A percentile compares a stretch with the other conserved stretches of the same genome.
phyloP scores from a whole-genome alignment of 2,113 vertebrate genomes.

The Laticauda laticaudata region DNA sequence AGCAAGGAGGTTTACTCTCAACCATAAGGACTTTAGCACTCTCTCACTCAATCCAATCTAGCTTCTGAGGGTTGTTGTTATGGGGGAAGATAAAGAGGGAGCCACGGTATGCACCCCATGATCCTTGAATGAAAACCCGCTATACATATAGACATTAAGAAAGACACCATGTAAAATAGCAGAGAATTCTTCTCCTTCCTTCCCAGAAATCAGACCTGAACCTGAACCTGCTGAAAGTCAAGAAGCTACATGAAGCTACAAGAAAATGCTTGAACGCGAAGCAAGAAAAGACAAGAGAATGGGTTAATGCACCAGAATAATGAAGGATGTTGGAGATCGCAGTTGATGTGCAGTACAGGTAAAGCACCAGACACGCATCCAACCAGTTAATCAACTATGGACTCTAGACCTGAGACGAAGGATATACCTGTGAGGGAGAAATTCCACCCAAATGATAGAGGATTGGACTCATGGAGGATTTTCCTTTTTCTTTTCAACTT shows the following conservation, averaged over 20 bases:
- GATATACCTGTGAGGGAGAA: not conserved
- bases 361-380: not conserved
- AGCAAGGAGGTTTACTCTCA: not conserved
- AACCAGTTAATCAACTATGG: not conserved
- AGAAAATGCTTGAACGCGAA: conserved; percentile 67
- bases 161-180: not conserved
- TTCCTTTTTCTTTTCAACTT: not conserved
- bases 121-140: not conserved
- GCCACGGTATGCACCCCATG: not conserved
- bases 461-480: not conserved
- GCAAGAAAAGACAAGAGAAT: conserved; percentile 63
- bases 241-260: conserved; percentile 69
- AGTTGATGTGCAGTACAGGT: conserved; percentile 89
- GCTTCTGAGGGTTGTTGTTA: not conserved
- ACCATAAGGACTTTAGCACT: not conserved
- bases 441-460: not conserved
- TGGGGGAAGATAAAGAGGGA: not conserved
- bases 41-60: not conserved
- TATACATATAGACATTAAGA: not conserved
- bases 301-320: conserved; percentile 61
- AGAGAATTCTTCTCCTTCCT: not conserved
- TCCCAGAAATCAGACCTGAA: conserved; percentile 65
- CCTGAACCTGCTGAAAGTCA: conserved; percentile 69
- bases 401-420: not conserved
- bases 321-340: conserved; percentile 79